phyloP scores from a whole-genome alignment of 1,140 invertebrate species.

The Aphelinus atriplicis region DNA sequence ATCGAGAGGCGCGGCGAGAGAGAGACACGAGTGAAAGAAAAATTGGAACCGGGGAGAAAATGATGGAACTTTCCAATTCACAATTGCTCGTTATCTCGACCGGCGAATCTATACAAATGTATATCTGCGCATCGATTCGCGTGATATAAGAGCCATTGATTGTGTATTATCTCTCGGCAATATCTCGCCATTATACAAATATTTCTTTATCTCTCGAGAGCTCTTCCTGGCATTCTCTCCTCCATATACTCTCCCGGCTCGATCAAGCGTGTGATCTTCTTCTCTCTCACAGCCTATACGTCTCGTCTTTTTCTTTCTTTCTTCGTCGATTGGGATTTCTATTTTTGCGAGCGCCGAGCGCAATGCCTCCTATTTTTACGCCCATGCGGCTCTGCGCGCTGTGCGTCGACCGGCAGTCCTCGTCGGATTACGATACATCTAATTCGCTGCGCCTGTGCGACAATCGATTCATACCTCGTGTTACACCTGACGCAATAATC shows the following conservation, averaged over 20 bases:
- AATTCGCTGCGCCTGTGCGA: no score
- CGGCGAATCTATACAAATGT: constrained; percentile 8
- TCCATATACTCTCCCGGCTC: background rate
- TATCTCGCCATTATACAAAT: constrained; percentile 1
- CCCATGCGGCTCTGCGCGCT: background rate
- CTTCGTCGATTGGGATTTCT: constrained; percentile 23
- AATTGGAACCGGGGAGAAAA: background rate
- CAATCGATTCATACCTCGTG: no score
- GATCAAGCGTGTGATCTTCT: constrained; percentile 14
- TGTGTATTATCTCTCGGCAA: constrained; percentile 14
- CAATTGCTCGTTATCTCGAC: background rate
- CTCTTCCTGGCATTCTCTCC: background rate
- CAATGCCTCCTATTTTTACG: constrained; percentile 35
- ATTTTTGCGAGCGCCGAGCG: constrained; percentile 26
- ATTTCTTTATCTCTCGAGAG: background rate
- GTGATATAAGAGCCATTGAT: constrained; percentile 5
- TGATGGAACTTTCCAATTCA: constrained; percentile 10
- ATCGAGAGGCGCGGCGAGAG: no score
- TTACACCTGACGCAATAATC: no score
- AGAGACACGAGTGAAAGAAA: no score
- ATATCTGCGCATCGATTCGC: background rate
- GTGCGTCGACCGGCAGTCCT: background rate
- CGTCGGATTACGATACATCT: no score
- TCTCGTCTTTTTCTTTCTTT: constrained; percentile 6
- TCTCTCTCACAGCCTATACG: background rate